Evolutionary conservation across 92 coral and sea anemone genomes (phyloP), one percentile per base, ranked within the genome.

Genomic region (Epizoanthus rinbou): DNA sequence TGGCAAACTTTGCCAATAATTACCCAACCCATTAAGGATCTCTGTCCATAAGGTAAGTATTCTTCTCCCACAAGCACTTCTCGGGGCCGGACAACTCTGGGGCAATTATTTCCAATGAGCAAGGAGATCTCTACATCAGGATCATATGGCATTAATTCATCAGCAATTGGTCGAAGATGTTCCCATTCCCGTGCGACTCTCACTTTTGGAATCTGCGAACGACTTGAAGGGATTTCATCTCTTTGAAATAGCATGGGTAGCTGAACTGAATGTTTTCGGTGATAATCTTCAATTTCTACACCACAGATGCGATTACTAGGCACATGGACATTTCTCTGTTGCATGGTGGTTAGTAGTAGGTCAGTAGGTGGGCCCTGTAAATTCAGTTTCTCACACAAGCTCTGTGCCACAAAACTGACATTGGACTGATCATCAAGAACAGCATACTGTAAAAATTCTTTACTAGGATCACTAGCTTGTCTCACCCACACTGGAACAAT

Each of bases 401-500:
- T 58, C 24, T 83, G 68, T 68, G 81, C 39, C 57, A 65, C 68
- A 57, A 80, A 80, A 54, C 81, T 76, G 11, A 76, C 80, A 58
- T 68, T 76, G 18, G 85, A 75, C 31, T 76, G 87, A 57, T 87
- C 90, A 74, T 82, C 83, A 35, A 87, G 73, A 35, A 87, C 83
- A 28, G 87, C 87, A 45, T 83, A 75, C 74, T 82, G 84, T 58
- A 82, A 78, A 41, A 76, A 7, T 67, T 74, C 86, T 23, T 66
- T 71, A 16, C 80, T 84, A 23, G 89, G 83, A 33, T 87, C 43
- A 21, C 76, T 69, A 17, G 57, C 39, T 7, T 23, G 80, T 33
- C 80, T 59, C 22, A 91, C 87, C 87, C 89, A 91, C 16, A 91
- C 91, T 8, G 94, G 94, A 24, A 91, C 85, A 56, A 91, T 91